Percentiles rank a stretch among this genome's conserved stretches.
These are phyloP conservation scores for Nomia melanderi DNA, from an alignment of 1,140 invertebrate species.

Conservation along the genomic window DNA sequence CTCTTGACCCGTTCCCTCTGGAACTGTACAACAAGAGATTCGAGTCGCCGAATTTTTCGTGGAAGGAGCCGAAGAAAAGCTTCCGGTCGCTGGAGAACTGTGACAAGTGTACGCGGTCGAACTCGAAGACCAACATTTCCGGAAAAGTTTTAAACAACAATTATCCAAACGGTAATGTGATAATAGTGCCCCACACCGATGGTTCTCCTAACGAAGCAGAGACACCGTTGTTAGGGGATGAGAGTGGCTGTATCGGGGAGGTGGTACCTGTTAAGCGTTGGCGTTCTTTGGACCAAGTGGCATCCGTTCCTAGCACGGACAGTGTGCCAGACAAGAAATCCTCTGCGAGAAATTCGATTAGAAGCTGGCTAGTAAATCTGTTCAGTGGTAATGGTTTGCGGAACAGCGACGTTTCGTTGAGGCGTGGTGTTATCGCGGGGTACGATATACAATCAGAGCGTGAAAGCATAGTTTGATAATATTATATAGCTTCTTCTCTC, in stretches of 20 bases:
- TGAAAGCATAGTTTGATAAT: conserved; percentile 80
- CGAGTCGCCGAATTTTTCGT: conserved; percentile 54
- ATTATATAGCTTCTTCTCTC: conserved; percentile 9
- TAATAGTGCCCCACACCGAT: conserved; percentile 71
- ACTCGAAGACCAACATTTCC: conserved; percentile 76
- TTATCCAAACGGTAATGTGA: conserved; percentile 82
- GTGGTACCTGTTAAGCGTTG: conserved; percentile 85
- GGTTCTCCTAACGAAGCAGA: conserved; percentile 76
- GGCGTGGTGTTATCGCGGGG: conserved; percentile 80
- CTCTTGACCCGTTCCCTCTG: conserved; percentile 79
- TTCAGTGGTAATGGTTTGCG: conserved; percentile 85
- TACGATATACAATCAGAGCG: conserved; percentile 80
- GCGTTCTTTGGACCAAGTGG: conserved; percentile 88
- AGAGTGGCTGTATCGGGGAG: conserved; percentile 80
- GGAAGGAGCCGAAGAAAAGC: conserved; percentile 70
- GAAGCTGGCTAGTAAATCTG: conserved; percentile 86
- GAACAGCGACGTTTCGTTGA: conserved; percentile 84
- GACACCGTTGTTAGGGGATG: conserved; percentile 81
- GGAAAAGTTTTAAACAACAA: conserved; percentile 82
- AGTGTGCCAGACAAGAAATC: conserved; percentile 80
- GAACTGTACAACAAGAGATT: conserved; percentile 48
- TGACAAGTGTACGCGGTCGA: conserved; percentile 75
- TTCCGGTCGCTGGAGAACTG: conserved; percentile 77
- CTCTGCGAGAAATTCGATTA: conserved; percentile 82
- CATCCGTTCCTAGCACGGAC: conserved; percentile 77